Evolutionary conservation across 2,888 invertebrate genomes (phyloP).

Genomic region (Agrotis exclamationis): DNA sequence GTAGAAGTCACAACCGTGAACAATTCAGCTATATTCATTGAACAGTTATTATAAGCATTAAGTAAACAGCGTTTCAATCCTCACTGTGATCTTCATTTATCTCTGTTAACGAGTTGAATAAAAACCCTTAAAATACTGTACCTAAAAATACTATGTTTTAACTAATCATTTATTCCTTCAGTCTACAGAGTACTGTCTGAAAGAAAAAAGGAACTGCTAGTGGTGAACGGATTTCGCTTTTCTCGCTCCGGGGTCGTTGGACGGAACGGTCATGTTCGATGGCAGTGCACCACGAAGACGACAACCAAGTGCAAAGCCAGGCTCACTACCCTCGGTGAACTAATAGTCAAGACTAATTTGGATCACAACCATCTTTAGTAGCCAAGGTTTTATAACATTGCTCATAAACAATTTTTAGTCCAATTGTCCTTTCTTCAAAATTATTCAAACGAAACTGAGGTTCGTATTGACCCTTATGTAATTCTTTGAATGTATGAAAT

Average conservation of each 20-base stretch:
- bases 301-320: conserved; percentile 68
- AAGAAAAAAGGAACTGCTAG: conserved; percentile 43
- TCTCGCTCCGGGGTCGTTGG: conserved; percentile 60
- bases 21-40: conserved; percentile 41
- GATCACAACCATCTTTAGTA: conserved; percentile 57
- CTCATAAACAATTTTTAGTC: too few species aligned
- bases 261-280: conserved; percentile 60
- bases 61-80: conserved; percentile 7
- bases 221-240: conserved; percentile 64
- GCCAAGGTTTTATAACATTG: neutral
- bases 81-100: neutral
- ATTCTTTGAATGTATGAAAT: too few species aligned
- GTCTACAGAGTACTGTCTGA: too few species aligned
- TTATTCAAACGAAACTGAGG: too few species aligned
- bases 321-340: conserved; percentile 59
- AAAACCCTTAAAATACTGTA: neutral
- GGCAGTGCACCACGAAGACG: conserved; percentile 71
- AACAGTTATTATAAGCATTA: conserved; percentile 56
- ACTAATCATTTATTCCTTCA: too few species aligned
- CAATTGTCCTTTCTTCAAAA: too few species aligned
- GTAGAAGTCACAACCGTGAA: conserved; percentile 60
- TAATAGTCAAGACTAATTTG: conserved; percentile 45
- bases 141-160: neutral
- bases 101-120: neutral
- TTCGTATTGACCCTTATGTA: too few species aligned